Conservation (phyloP, 2,113 vertebrate genomes). For the Catharus fuscescens region DNA sequence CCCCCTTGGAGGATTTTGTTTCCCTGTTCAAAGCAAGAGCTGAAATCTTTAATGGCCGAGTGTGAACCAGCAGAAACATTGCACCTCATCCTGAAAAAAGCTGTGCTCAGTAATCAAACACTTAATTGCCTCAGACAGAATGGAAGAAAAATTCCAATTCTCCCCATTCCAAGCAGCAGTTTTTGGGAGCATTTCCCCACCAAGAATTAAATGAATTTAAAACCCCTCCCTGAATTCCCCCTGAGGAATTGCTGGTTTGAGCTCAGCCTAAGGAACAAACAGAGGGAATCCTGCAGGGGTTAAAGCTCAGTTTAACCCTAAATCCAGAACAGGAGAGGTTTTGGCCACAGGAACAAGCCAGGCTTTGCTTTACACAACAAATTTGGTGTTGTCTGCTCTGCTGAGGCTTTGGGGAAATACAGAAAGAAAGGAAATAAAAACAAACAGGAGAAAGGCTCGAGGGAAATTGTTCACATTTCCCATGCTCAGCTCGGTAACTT, state of each 20-base stretch:
- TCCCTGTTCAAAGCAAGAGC: background rate
- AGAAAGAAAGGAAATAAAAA: background rate
- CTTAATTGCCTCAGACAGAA: background rate
- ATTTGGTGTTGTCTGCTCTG: background rate
- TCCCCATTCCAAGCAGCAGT: background rate
- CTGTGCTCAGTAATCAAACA: background rate
- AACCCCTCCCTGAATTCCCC: background rate
- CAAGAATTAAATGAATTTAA: background rate
- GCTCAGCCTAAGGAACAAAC: background rate
- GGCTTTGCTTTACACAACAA: background rate
- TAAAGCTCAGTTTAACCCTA: background rate
- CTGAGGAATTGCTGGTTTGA: background rate
- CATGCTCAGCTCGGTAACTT: background rate
- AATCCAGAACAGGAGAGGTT: background rate
- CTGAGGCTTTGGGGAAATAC: background rate
- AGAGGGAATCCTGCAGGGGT: background rate
- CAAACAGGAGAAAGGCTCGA: background rate
- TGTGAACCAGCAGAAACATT: background rate
- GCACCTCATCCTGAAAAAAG: background rate
- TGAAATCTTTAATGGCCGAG: background rate
- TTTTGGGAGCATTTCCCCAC: background rate
- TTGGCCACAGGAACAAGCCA: background rate
- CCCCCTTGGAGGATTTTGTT: background rate
- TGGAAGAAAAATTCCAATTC: background rate
- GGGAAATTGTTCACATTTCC: background rate